phyloP scores from a whole-genome alignment of 2,797 vertebrate species.

The Cyclura pinguis region DNA sequence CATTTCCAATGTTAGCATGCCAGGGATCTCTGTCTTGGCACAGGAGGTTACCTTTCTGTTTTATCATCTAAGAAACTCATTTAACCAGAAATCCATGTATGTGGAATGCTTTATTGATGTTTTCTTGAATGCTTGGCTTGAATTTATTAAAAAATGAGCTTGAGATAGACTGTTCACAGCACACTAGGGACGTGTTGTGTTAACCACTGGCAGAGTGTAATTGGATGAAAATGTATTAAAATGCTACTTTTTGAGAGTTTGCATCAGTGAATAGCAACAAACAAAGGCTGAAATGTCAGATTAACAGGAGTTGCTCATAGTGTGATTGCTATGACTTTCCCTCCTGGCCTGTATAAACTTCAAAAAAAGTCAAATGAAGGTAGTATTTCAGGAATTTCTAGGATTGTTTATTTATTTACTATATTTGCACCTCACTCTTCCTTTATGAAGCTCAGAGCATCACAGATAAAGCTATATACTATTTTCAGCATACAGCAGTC shows the following conservation, averaged over 20 bases:
- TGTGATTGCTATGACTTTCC: not conserved
- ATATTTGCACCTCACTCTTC: not conserved
- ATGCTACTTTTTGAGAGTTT: not conserved
- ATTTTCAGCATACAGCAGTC: not conserved
- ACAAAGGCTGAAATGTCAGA: conserved; percentile 4
- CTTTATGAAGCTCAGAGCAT: too few relatives aligned
- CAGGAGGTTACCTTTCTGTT: not conserved
- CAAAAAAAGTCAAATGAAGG: not conserved
- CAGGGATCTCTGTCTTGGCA: not conserved
- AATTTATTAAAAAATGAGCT: not conserved
- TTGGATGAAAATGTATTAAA: conserved; percentile 1
- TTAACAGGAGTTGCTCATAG: not conserved
- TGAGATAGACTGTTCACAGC: not conserved
- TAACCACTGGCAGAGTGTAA: not conserved
- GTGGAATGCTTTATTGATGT: not conserved
- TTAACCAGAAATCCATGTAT: not conserved
- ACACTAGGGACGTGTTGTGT: not conserved
- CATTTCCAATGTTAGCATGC: not conserved
- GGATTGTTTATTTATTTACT: not conserved
- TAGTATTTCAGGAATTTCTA: not conserved
- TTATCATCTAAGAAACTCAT: not conserved
- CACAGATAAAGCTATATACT: too few relatives aligned
- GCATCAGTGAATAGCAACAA: not conserved
- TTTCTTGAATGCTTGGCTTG: not conserved
- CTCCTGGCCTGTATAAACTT: not conserved